Conservation (phyloP, 2,113 vertebrate genomes). For the Ursus arctos region DNA sequence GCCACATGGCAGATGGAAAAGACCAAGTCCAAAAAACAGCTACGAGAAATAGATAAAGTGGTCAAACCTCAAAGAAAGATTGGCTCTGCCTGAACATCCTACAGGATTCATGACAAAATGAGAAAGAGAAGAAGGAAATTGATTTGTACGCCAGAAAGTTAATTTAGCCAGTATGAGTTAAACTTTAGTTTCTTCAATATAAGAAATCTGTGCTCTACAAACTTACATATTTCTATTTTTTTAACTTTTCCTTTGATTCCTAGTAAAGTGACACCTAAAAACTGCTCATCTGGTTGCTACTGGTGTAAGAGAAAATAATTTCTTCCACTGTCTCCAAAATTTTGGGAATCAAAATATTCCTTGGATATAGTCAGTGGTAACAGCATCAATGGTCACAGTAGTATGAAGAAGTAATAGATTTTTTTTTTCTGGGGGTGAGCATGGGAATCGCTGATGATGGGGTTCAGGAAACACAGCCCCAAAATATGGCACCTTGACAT, state of each 20-base stretch:
- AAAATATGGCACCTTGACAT: background rate
- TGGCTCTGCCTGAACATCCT: background rate
- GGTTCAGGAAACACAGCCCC: background rate
- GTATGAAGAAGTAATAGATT: background rate
- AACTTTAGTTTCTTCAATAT: background rate
- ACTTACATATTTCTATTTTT: background rate
- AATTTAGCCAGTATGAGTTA: background rate
- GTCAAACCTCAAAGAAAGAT: background rate
- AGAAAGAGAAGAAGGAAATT: background rate
- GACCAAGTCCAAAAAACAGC: background rate
- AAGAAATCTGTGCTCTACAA: slow-evolving; percentile 22
- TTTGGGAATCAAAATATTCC: background rate
- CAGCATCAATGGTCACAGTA: background rate
- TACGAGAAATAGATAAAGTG: background rate
- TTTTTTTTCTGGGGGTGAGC: background rate
- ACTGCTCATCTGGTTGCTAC: slow-evolving; percentile 2
- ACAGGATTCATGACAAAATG: background rate
- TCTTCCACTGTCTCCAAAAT: background rate
- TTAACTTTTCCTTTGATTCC: background rate
- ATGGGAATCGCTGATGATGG: background rate
- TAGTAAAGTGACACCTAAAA: background rate
- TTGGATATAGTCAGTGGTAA: background rate
- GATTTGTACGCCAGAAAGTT: background rate
- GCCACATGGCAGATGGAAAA: background rate
- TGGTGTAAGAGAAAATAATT: background rate